Evolutionary conservation across 2,888 invertebrate genomes (phyloP), one percentile per base, ranked within the genome.

Genomic region (Pimpla rufipes): DNA sequence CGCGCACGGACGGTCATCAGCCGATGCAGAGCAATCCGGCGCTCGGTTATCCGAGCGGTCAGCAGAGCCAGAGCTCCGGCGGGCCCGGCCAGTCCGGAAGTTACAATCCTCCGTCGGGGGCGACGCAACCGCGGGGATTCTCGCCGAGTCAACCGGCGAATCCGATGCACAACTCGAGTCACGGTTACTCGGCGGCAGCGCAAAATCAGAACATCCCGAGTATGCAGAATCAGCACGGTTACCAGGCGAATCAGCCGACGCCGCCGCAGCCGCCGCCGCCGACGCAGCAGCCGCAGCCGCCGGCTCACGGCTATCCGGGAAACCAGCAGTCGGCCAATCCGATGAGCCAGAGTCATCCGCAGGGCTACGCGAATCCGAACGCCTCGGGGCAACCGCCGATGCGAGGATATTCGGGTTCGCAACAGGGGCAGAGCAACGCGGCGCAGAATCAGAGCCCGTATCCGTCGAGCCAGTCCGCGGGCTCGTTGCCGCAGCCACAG

Each of bases 361-460:
- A 85, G 11, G 80, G 79, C n/a, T 86, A 84, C 42, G n/a, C n/a
- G n/a, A 84, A 85, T 40, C 37, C 78, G 1, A 85, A 84, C 40
- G 71, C 75, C 6, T 59, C 78, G 11, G 85, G 70, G 70, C 88
- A 89, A 55, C 37, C 86, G 16, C 29, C 89, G 55, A 90, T 90
- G 11, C 88, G 90, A 13, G 88, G 90, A 5, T 92, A 92, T 78
- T 29, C 89, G 7, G 62, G 88, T 7, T 68, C 87, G 10, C 71
- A 89, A 7, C 88, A 88, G 52, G 85, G 67, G 81, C 91, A 88
- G 67, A 86, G 59, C 64, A 64, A 52, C 50, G 11, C 85, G 50
- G 55, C 71, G 47, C 83, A 64, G 57, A 71, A 68, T 59, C 64
- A 57, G 45, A 7, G 62, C 11, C n/a, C 86, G 16, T 90, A 89